These are phyloP conservation scores for Gallirallus australis DNA, from an alignment of 2,797 vertebrate genomes.

Conservation along the genomic window DNA sequence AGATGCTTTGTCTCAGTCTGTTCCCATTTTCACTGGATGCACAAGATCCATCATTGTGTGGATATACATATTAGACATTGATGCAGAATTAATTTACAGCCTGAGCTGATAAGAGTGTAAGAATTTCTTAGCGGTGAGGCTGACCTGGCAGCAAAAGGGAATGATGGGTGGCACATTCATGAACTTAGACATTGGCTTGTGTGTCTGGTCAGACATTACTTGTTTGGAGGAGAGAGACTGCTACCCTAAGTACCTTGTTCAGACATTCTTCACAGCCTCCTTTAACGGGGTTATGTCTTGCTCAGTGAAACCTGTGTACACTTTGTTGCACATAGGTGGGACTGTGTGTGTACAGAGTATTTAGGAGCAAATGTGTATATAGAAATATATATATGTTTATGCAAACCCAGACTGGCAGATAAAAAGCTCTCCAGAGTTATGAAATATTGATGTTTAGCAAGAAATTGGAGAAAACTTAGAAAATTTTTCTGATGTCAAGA, in stretches of 20 bases:
- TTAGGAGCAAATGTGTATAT: background rate
- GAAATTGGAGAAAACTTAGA: background rate
- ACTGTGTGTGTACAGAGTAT: background rate
- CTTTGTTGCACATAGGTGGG: background rate
- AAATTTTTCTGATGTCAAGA: background rate
- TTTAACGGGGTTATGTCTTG: background rate
- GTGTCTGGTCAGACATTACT: background rate
- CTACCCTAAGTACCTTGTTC: background rate
- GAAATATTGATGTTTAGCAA: background rate
- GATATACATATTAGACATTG: fast-evolving
- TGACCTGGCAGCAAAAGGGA: background rate
- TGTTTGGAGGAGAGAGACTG: background rate
- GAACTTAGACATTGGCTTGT: background rate
- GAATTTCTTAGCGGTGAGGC: background rate
- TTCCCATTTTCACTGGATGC: background rate
- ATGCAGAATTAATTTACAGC: background rate
- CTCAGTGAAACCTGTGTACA: background rate
- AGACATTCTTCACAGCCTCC: background rate
- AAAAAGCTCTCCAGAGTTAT: background rate
- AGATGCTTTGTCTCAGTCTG: background rate
- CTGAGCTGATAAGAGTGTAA: background rate
- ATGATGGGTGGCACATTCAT: fast-evolving
- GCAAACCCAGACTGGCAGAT: background rate
- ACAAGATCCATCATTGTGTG: background rate
- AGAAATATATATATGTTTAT: background rate